These are phyloP conservation scores for Dilophus febrilis DNA, from an alignment of 2,888 invertebrate genomes.

Conservation along the genomic window DNA sequence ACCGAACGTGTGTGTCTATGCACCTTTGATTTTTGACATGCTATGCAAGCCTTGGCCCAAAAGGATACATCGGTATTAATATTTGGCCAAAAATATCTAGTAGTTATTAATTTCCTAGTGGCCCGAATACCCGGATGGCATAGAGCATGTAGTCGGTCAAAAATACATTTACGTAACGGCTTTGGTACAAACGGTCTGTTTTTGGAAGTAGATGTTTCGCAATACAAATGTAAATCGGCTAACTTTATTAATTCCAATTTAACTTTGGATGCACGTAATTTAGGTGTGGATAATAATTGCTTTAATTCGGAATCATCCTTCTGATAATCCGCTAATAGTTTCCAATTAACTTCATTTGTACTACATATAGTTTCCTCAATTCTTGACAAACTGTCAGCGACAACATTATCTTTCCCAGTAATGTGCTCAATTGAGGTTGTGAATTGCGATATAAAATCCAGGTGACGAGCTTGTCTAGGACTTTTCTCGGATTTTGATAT, in stretches of 20 bases:
- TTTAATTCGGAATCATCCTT: too few relatives aligned
- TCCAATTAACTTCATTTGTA: background rate
- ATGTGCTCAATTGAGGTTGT: constrained; percentile 6
- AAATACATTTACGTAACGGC: constrained; percentile 4
- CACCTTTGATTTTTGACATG: background rate
- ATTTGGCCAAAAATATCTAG: constrained; percentile 10
- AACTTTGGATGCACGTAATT: too few relatives aligned
- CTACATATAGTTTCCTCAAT: too few relatives aligned
- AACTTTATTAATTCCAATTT: too few relatives aligned
- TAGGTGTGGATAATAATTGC: too few relatives aligned
- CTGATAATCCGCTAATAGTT: background rate
- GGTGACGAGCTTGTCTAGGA: constrained; percentile 6
- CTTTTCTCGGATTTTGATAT: constrained; percentile 6
- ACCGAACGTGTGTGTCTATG: background rate
- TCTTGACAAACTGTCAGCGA: constrained; percentile 7
- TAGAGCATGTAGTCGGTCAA: background rate
- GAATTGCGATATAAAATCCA: constrained; percentile 6
- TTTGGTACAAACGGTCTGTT: constrained; percentile 12
- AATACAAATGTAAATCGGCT: too few relatives aligned
- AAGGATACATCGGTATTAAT: background rate
- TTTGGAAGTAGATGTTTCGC: background rate
- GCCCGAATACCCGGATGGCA: constrained; percentile 11
- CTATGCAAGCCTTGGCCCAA: constrained; percentile 5
- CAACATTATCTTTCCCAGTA: constrained; percentile 5
- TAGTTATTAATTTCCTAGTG: constrained; percentile 11